Evolutionary conservation across 2,888 invertebrate genomes (phyloP).

Genomic region (Nudaria mundana): DNA sequence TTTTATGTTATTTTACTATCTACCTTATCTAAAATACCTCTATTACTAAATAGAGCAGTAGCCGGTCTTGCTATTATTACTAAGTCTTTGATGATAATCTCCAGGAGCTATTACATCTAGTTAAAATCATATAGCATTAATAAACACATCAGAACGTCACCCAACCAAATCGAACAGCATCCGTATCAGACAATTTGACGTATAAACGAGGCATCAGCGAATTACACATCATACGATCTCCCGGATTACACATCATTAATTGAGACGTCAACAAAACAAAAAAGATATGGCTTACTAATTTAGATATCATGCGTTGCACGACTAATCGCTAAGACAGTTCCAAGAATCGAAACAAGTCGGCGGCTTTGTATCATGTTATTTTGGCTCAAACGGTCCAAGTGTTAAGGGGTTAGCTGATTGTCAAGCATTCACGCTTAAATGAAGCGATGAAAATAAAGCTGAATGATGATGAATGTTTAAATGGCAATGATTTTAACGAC

Average conservation of each 20-base stretch:
- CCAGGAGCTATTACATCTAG: conserved; percentile 2
- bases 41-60: no score
- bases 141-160: conserved; percentile 30
- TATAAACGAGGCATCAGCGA: conserved; percentile 30
- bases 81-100: not conserved
- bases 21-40: no score
- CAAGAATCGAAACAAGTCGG: conserved; percentile 25
- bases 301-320: conserved; percentile 34
- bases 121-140: conserved; percentile 15
- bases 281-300: conserved; percentile 32
- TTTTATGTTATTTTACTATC: no score
- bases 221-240: conserved; percentile 24
- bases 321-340: conserved; percentile 32
- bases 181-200: conserved; percentile 25
- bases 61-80: no score
- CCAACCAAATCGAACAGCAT: conserved; percentile 20
- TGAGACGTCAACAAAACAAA: conserved; percentile 32
- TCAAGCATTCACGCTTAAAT: conserved; percentile 21
- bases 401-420: conserved; percentile 26
- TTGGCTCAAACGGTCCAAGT: conserved; percentile 26
- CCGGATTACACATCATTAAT: conserved; percentile 35
- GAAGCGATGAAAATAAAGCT: conserved; percentile 15
- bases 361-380: conserved; percentile 32
- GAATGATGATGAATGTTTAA: conserved; percentile 7
- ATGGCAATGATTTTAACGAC: conserved; percentile 3